Percentiles rank a stretch among this genome's conserved stretches.
These are phyloP conservation scores for Sympetrum striolatum DNA, from an alignment of 2,888 invertebrate species.

Conservation along the genomic window DNA sequence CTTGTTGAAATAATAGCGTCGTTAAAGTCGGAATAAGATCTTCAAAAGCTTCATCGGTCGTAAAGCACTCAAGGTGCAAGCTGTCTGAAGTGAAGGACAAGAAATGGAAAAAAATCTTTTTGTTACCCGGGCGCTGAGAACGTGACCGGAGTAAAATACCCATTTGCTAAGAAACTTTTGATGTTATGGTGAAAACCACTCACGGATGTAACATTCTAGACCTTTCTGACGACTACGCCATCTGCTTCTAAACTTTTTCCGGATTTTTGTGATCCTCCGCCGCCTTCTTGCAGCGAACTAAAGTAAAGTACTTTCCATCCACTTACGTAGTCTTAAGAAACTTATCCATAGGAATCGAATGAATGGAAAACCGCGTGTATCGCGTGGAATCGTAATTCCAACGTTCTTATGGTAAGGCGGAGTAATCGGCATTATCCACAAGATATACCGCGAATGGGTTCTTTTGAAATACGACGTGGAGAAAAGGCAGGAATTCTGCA, in stretches of 20 bases:
- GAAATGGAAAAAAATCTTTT: neutral
- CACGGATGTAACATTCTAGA: neutral
- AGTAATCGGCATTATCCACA: too few relatives aligned
- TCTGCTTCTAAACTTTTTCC: slow-evolving; percentile 17
- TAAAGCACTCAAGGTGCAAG: slow-evolving; percentile 11
- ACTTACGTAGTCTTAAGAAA: neutral
- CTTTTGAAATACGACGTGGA: too few relatives aligned
- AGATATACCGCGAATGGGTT: too few relatives aligned
- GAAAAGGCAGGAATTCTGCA: too few relatives aligned
- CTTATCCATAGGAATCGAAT: neutral
- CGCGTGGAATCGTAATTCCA: neutral
- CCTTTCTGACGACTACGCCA: neutral
- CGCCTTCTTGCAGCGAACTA: neutral
- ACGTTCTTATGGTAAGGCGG: neutral
- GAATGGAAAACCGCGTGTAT: neutral
- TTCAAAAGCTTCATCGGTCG: neutral
- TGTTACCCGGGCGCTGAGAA: neutral
- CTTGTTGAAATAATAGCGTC: slow-evolving; percentile 2
- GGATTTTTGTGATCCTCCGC: neutral
- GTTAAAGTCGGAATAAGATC: neutral
- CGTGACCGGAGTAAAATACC: slow-evolving; percentile 3
- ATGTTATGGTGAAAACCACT: slow-evolving; percentile 26
- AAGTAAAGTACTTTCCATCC: neutral
- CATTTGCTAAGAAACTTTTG: slow-evolving; percentile 25
- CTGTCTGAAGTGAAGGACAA: neutral